These are phyloP conservation scores for Synergus japonicus DNA, from an alignment of 2,888 invertebrate species.

Conservation along the genomic window DNA sequence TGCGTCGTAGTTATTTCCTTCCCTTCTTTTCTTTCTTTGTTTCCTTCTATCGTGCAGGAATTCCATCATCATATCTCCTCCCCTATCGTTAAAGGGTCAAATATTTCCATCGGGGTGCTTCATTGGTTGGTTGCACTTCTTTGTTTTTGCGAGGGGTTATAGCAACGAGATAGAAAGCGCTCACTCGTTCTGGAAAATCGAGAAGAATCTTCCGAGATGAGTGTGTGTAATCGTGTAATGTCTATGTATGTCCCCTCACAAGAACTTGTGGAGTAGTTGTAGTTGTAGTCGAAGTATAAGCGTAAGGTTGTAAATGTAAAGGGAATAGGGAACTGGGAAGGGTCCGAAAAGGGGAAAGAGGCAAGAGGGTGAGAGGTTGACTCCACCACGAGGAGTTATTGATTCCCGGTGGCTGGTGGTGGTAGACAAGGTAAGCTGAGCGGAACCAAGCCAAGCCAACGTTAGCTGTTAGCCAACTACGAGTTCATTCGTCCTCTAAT, in stretches of 20 bases:
- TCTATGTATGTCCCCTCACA: constrained; percentile 14
- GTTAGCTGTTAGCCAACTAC: constrained; percentile 33
- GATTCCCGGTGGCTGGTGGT: constrained; percentile 68
- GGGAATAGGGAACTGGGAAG: constrained; percentile 54
- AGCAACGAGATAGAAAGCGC: constrained; percentile 17
- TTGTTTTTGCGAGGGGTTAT: constrained; percentile 31
- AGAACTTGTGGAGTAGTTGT: constrained; percentile 12
- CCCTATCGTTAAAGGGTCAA: constrained; percentile 40
- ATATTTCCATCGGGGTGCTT: constrained; percentile 25
- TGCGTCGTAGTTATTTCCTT: neutral
- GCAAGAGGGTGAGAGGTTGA: constrained; percentile 67
- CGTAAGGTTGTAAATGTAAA: constrained; percentile 31
- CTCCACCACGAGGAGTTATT: constrained; percentile 74
- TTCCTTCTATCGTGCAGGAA: constrained; percentile 6
- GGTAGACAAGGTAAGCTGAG: constrained; percentile 49
- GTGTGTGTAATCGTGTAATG: neutral
- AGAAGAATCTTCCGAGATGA: constrained; percentile 16
- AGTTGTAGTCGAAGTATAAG: constrained; percentile 11
- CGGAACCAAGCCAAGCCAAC: constrained; percentile 46
- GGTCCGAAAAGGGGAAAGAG: constrained; percentile 61
- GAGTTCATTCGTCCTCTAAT: constrained; percentile 23
- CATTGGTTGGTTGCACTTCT: constrained; percentile 15
- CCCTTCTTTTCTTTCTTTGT: neutral
- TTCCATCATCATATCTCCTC: constrained; percentile 33
- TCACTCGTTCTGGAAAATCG: constrained; percentile 33